Conservation (phyloP, 2,113 vertebrate species). For the human region DNA sequence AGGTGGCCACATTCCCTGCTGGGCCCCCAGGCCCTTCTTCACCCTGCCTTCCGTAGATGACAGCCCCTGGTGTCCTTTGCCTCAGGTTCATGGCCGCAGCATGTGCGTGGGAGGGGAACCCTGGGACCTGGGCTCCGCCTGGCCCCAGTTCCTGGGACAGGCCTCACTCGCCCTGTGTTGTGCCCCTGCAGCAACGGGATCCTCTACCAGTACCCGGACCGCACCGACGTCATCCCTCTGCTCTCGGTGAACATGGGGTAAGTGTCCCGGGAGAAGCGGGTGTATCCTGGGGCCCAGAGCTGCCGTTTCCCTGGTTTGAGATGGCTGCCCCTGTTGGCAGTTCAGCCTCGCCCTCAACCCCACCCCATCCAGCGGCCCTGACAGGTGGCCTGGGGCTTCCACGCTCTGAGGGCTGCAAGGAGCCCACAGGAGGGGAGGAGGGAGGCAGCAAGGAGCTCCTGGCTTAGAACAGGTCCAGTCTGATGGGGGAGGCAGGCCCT, state of each 20-base stretch:
- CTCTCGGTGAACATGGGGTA: conserved; percentile 97
- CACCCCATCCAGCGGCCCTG: accelerated
- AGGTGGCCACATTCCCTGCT: accelerated
- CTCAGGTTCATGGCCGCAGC: background rate
- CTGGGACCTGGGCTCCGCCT: background rate
- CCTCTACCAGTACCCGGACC: conserved; percentile 94
- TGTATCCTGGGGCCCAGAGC: background rate
- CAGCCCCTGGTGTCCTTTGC: background rate
- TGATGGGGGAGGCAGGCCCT: background rate
- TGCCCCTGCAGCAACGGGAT: conserved; percentile 89
- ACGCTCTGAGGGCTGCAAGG: background rate
- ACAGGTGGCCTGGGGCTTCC: accelerated
- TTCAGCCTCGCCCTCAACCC: accelerated
- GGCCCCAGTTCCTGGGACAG: background rate
- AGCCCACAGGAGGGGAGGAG: background rate
- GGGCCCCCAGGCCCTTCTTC: background rate
- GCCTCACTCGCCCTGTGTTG: background rate
- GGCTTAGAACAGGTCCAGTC: background rate
- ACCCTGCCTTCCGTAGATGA: background rate
- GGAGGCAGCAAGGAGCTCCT: background rate
- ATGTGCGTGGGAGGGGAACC: background rate
- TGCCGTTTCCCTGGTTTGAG: background rate
- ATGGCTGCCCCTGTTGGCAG: background rate
- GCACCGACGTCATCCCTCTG: conserved; percentile 90
- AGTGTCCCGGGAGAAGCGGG: conserved; percentile 46